Evolutionary conservation across 2,888 invertebrate species (phyloP), one percentile per base, ranked within the genome.

Genomic region (Tethea ocularis): DNA sequence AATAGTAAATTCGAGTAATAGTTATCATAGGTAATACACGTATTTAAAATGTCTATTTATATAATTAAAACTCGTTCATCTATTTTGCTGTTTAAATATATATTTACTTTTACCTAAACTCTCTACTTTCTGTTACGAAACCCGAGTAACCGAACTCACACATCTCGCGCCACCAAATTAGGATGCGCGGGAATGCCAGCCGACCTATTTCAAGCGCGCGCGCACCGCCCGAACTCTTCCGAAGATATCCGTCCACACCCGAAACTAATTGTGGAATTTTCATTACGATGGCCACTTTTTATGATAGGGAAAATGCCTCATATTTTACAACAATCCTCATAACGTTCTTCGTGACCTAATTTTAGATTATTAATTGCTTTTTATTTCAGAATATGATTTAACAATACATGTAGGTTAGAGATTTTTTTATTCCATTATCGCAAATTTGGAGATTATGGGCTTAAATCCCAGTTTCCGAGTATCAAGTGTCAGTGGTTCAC

Each of bases 141-240:
- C 70, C 75, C 77, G 80, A 87, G 92, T 91, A 91, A 89, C 73
- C 80, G 71, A 72, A 81, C 74, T 46, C 46, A 82, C 71, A 69
- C 78, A n/a, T 78, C 65, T 67, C 83, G 78, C 82, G 86, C 84
- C 83, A 89, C 94, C 94, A 95, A 94, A 95, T 95, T 94, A 93
- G 95, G 95, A 85, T 83, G 82, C 83, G 87, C 68, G 79, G 70
- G 77, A 81, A 75, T 78, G 72, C 72, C 78, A 72, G 80, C 84
- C 78, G 77, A 84, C 81, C 89, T 91, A 91, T 92, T 93, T 93
- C 88, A 85, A 86, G 81, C 86, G 85, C 87, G 77, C 79, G 86
- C 88, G 87, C 83, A 67, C 62, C 72, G 56, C 58, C 83, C 86
- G 83, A 80, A 58, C 61, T 59, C 67, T 38, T 64, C 81, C 88